phyloP scores from a whole-genome alignment of 2,888 invertebrate species.

The Exocentrus adspersus region DNA sequence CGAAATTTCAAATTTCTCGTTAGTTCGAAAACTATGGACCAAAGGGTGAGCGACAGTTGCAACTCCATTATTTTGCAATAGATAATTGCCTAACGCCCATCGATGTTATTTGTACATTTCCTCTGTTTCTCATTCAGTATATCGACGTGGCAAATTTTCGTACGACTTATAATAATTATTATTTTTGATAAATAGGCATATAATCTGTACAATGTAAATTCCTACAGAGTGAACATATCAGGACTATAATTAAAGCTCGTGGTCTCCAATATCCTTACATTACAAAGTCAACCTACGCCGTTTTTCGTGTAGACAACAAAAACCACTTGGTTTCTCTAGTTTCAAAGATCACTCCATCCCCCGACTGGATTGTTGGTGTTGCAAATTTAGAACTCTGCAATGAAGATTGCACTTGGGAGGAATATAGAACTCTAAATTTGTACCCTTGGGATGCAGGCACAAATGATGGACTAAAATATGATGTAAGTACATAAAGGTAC shows the following conservation, averaged over 20 bases:
- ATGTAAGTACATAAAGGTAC: conserved; percentile 61
- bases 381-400: conserved; percentile 89
- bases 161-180: too few relatives aligned
- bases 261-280: conserved; percentile 89
- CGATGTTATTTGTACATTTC: too few relatives aligned
- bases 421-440: conserved; percentile 80
- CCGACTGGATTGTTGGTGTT: conserved; percentile 96
- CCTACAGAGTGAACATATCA: conserved; percentile 76
- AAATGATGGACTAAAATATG: conserved; percentile 88
- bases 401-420: conserved; percentile 88
- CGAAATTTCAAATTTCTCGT: too few relatives aligned
- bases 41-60: too few relatives aligned
- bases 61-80: too few relatives aligned
- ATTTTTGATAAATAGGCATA: too few relatives aligned
- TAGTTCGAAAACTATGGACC: too few relatives aligned
- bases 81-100: too few relatives aligned
- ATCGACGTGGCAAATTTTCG: too few relatives aligned
- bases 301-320: conserved; percentile 87
- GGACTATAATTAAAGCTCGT: conserved; percentile 92
- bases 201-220: too few relatives aligned
- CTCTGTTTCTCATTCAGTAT: too few relatives aligned
- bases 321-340: conserved; percentile 93
- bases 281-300: conserved; percentile 82
- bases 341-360: conserved; percentile 93
- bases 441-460: conserved; percentile 96